Evolutionary conservation across 1,140 invertebrate species (phyloP), one percentile per base, ranked within the genome.

Genomic region (Brachionus asplanchnoidis): DNA sequence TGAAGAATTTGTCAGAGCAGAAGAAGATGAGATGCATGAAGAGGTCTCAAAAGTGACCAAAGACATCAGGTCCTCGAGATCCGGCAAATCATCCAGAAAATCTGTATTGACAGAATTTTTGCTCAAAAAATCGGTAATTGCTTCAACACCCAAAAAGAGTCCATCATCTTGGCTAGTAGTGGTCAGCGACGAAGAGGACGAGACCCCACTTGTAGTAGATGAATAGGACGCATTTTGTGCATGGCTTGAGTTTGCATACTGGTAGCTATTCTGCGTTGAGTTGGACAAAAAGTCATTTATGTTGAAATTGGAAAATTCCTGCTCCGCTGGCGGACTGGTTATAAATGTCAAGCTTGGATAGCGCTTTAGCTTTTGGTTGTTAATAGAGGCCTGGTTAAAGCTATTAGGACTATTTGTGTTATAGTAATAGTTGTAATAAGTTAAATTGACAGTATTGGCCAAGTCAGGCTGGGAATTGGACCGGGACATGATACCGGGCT

Each of bases 391-490:
- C 26, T 77, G 73, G 28, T 77, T 50, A 77, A 14, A 75, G 32
- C 50, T 53, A 5, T 26, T n/a, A 7, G 73, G 26, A 26, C 50
- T 50, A 11, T 53, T 77, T 11, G 73, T 20, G n/a, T 77, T 77
- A 17, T 77, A 77, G n/a, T 77, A 77, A 28, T 77, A 77, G 12
- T 77, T 77, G 20, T 50, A 77, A 50, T 77, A 77, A 14, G 73
- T 77, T 46, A 77, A 50, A 23, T 80, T 80, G 8, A 80, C 20
- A 36, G 50, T 60, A 40, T 60, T 60, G 1, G 77, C 53, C 17
- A 80, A 80, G 65, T 80, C 77, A 20, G 77, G 77, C 12, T 80
- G 77, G 36, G 77, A 80, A 80, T 80, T 80, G 7, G 50, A 60
- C 7, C 77, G 50, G 8, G 77, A 80, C 20, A 80, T 80, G 2